phyloP scores from a whole-genome alignment of 1,140 invertebrate genomes.

The Atta texana region DNA sequence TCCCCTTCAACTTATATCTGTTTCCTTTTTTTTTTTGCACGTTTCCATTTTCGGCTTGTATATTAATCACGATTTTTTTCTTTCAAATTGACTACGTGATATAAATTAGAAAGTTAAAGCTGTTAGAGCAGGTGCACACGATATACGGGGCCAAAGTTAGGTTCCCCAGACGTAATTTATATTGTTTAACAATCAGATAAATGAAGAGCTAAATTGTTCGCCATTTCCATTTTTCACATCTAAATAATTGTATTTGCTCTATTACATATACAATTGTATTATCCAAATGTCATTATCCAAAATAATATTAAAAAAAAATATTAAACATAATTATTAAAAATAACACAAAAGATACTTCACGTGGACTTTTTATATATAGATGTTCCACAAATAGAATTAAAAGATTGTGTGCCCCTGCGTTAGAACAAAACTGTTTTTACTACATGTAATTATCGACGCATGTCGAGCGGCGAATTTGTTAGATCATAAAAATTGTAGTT shows the following conservation, averaged over 20 bases:
- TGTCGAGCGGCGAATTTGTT: conserved; percentile 27
- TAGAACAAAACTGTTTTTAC: conserved; percentile 30
- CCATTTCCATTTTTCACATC: neutral
- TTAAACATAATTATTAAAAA: neutral
- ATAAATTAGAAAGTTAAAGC: conserved; percentile 8
- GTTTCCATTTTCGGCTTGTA: neutral
- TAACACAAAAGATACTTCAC: conserved; percentile 10
- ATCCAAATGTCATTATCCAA: neutral
- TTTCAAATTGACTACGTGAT: neutral
- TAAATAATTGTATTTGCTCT: neutral
- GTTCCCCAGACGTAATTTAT: conserved; percentile 2
- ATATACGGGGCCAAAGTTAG: conserved; percentile 23
- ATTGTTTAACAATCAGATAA: neutral
- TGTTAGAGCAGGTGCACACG: conserved; percentile 16
- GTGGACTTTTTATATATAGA: neutral
- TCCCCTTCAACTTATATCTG: neutral
- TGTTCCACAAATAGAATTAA: neutral
- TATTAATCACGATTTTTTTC: neutral
- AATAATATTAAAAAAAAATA: neutral
- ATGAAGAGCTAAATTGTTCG: neutral
- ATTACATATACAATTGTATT: conserved; percentile 21
- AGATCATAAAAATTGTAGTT: conserved; percentile 46
- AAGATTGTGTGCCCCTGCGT: neutral
- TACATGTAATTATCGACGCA: conserved; percentile 28
- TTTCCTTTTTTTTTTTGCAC: neutral